A percentile compares a stretch with the other conserved stretches of the same genome.
These are phyloP conservation scores for Gadopsis marmoratus DNA, from an alignment of 2,797 vertebrate species.

Conservation along the genomic window DNA sequence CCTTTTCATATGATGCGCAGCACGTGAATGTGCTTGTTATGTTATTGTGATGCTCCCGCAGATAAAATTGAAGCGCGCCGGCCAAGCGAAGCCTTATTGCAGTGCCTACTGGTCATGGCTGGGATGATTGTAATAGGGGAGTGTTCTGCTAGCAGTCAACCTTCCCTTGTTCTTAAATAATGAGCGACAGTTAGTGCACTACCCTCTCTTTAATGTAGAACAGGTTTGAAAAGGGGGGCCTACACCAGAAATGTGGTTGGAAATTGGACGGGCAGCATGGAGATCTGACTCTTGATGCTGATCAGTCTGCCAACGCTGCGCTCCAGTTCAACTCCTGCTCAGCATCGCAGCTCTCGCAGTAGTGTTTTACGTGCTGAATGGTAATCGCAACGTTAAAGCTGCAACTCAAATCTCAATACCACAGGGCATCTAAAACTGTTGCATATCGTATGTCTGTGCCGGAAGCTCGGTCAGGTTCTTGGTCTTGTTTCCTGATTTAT, in stretches of 20 bases:
- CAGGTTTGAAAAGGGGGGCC: conserved; percentile 66
- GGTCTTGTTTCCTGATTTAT: neutral
- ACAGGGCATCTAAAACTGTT: neutral
- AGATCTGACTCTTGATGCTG: conserved; percentile 57
- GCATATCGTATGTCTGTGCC: neutral
- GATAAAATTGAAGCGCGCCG: conserved; percentile 21
- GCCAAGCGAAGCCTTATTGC: conserved; percentile 20
- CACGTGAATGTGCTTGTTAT: conserved; percentile 13
- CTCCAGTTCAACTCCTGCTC: conserved; percentile 12
- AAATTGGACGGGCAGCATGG: conserved; percentile 52
- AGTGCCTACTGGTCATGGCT: neutral
- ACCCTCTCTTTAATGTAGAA: conserved; percentile 72
- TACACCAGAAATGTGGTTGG: conserved; percentile 47
- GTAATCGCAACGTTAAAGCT: conserved; percentile 8
- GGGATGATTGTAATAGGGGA: conserved; percentile 38
- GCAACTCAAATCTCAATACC: neutral
- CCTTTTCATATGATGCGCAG: neutral
- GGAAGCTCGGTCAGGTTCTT: neutral
- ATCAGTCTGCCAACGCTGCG: conserved; percentile 40
- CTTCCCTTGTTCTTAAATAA: conserved; percentile 65
- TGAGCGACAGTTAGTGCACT: conserved; percentile 39
- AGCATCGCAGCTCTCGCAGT: conserved; percentile 7
- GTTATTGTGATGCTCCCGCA: conserved; percentile 26
- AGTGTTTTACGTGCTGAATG: neutral
- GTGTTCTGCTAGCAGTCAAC: conserved; percentile 50